Conservation (phyloP, 1,140 invertebrate species). For the Drosophila neocordata region DNA sequence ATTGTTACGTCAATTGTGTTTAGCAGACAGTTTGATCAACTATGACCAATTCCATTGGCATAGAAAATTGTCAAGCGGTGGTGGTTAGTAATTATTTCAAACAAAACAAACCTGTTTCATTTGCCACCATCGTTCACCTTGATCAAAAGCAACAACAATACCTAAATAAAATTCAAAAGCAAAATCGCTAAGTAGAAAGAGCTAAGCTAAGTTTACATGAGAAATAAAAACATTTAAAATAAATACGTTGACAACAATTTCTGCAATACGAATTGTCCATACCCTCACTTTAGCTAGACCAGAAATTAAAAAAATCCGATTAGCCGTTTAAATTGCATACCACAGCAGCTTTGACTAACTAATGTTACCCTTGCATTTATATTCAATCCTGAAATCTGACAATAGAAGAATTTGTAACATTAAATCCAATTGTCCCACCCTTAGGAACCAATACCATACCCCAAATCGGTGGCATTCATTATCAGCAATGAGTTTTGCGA, state of each 20-base stretch:
- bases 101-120: conserved; percentile 42
- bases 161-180: conserved; percentile 41
- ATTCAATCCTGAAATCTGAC: too few species aligned
- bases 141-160: conserved; percentile 45
- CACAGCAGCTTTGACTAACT: too few species aligned
- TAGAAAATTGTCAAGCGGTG: conserved; percentile 32
- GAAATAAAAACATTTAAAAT: conserved; percentile 26
- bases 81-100: conserved; percentile 44
- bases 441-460: conserved; percentile 85
- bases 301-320: too few species aligned
- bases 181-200: conserved; percentile 14
- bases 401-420: too few species aligned
- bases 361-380: too few species aligned
- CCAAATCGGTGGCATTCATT: conserved; percentile 95
- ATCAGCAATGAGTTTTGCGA: conserved; percentile 98
- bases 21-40: conserved; percentile 20
- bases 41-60: conserved; percentile 20
- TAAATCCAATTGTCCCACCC: too few species aligned
- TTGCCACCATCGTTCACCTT: conserved; percentile 48
- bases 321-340: too few species aligned
- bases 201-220: conserved; percentile 37
- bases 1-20: conserved; percentile 28
- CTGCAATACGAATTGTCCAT: not conserved
- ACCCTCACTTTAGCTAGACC: too few species aligned
- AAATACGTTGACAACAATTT: not conserved